Conservation (phyloP, 2,113 vertebrate genomes). For the Sylvia atricapilla region DNA sequence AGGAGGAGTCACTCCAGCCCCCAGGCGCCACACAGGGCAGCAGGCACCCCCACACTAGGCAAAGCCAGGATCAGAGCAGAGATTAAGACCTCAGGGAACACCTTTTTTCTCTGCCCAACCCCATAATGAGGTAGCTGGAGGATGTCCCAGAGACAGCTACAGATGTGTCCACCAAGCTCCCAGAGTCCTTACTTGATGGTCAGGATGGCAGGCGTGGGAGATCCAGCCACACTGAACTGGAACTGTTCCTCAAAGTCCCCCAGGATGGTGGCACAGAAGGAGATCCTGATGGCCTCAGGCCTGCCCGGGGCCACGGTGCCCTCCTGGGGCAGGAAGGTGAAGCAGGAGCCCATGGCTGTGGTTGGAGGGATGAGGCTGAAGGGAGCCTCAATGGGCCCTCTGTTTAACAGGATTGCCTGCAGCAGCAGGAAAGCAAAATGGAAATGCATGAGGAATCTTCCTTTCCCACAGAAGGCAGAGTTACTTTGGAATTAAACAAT, state of each 20-base stretch:
- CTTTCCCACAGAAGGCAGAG: not conserved
- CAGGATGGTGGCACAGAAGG: conserved; percentile 73
- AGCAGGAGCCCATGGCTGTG: conserved; percentile 76
- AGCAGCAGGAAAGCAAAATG: not conserved
- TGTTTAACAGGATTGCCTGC: conserved; percentile 81
- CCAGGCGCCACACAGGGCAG: not conserved
- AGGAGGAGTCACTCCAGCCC: not conserved
- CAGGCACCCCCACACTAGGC: not conserved
- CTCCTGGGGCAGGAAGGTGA: conserved; percentile 78
- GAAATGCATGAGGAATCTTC: not conserved
- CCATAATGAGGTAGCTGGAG: too few relatives aligned
- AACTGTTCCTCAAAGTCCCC: conserved; percentile 72
- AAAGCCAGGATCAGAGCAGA: not conserved
- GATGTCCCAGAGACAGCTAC: too few relatives aligned
- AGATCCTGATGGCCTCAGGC: conserved; percentile 66
- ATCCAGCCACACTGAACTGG: too few relatives aligned
- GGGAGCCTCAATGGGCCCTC: conserved; percentile 77
- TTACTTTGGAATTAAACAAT: not conserved
- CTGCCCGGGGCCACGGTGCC: conserved; percentile 71
- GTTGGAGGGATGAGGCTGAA: conserved; percentile 72
- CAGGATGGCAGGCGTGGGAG: too few relatives aligned
- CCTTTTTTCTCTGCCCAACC: too few relatives aligned
- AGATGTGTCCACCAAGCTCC: too few relatives aligned
- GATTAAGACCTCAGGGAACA: too few relatives aligned
- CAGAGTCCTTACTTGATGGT: too few relatives aligned